phyloP scores from a whole-genome alignment of 37 sponge, comb jelly and placozoan species.

The Agelas oroides region DNA sequence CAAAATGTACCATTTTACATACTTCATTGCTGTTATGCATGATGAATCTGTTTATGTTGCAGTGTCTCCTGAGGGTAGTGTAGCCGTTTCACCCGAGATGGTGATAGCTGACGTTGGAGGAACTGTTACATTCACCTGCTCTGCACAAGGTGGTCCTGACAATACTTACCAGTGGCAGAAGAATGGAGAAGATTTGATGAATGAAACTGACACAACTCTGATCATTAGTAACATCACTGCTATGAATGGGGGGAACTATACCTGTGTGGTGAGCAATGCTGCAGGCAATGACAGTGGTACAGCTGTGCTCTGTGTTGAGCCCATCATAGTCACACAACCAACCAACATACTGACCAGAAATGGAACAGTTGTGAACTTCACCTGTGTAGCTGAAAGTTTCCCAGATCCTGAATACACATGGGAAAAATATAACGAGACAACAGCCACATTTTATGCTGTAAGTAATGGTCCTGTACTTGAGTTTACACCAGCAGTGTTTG shows the following conservation, averaged over 20 bases:
- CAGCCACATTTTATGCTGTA: not conserved
- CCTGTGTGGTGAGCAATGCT: constrained; percentile 64
- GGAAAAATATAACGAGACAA: constrained; percentile 21
- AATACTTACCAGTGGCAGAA: constrained; percentile 45
- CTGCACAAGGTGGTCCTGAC: constrained; percentile 59
- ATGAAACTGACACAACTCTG: not conserved
- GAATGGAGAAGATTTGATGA: not conserved
- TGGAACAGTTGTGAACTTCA: constrained; percentile 2
- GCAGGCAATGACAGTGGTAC: constrained; percentile 47
- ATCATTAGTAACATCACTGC: not conserved
- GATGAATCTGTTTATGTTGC: no score
- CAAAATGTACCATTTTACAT: no score
- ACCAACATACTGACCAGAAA: not conserved
- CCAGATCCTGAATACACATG: constrained; percentile 43
- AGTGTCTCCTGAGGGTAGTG: constrained; percentile 15
- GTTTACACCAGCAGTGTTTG: constrained; percentile 32
- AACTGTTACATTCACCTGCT: constrained; percentile 46
- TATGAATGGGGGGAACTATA: constrained; percentile 69
- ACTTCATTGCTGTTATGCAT: no score
- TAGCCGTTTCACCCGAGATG: not conserved
- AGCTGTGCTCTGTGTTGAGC: constrained; percentile 2
- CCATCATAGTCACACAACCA: not conserved
- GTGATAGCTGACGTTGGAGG: not conserved
- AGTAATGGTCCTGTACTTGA: not conserved
- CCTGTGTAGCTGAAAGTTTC: constrained; percentile 59